Base-by-base conservation (phyloP, 1,140 invertebrate species). In the Solen grandis region DNA sequence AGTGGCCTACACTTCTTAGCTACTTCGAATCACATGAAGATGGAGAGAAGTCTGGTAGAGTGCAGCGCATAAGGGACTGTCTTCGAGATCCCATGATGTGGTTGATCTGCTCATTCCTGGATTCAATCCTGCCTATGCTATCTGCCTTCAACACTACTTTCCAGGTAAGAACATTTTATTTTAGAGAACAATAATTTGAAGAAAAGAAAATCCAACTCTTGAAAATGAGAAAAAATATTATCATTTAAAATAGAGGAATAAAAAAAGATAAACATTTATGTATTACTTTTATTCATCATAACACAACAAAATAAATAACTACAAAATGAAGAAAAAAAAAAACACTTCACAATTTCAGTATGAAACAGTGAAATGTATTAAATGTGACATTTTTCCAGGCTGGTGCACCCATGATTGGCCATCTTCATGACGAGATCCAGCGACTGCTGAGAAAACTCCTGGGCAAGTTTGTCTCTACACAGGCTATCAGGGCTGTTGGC, bases 11-110 rank as follows among this genome's bases (percentile, higher is more conserved):
- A 5, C 54, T 85, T 2, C 14, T 35, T 38, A 41, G 25, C 19
- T 85, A 84, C 70, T 84, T 85, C 35, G 10, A 16, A 1, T 69
- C 57, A n/a, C 78, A 85, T 63, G 36, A 54, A 10, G 84, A 85
- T 29, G 57, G 50, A 50, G 73, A 85, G 27, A 78, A 79, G 41
- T 41, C 73, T 50, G 78, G 84, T 19, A 35, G 60, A 66, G 63
- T 83, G 8, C 63, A 83, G 25, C 60, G 76, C n/a, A 36, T 54
- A 22, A 14, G 16, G 2, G 38, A 80, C 2, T 19, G 33, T 2
- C 55, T 76, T 5, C 19, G 16, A 3, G 63, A 65, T 29, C 25
- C 35, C 19, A 46, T 69, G 33, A 77, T 78, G 41, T 25, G 29
- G 19, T n/a, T 82, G 10, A 68, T 52, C 27, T 66, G 52, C 16